Evolutionary conservation across 2,113 vertebrate species (phyloP), one percentile per base, ranked within the genome.

Genomic region (Oncorhynchus kisutch): DNA sequence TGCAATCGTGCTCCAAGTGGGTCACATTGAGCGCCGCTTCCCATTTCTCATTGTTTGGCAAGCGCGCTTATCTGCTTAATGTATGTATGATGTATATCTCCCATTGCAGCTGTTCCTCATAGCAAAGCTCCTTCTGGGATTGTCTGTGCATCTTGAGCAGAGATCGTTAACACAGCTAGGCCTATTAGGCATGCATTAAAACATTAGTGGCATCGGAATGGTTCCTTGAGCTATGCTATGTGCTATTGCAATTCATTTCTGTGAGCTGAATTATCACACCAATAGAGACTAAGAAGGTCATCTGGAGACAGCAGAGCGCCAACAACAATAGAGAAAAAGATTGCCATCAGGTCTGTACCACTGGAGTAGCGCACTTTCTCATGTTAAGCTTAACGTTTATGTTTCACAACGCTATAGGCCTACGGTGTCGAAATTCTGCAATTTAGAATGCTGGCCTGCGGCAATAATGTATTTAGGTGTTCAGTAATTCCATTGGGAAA

Each of bases 101-200:
- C 60, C 51, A 68, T 67, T 57, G 64, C 67, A 20, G 25, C 25
- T 24, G 5, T 69, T 69, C 72, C 78, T n/a, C 11, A 5, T 22
- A 45, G 68, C 5, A 70, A 45, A 22, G 34, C 31, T 22, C 1
- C 34, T 39, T 39, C 34, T 39, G 34, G 34, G 7, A 39, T 39
- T 39, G 8, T 39, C 34, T 9, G 34, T 9, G 8, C 34, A 9
- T 39, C 34, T 8, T 39, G 34, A 39, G 68, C 8, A 20, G 7
- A 16, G 24, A 48, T 80, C 79, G 78, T 75, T 45, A 76, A 78
- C 71, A 71, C 51, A 64, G 39, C 39, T 45, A 45, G 39, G 62
- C 29, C 75, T 71, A 74, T 81, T 86, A 86, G 34, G 27, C 70
- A 74, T 83, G 79, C 79, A 83, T 85, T 88, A 84, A 85, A 86